Evolutionary conservation across 2,888 invertebrate genomes (phyloP), one percentile per base, ranked within the genome.

Genomic region (Peribatodes rhomboidaria): DNA sequence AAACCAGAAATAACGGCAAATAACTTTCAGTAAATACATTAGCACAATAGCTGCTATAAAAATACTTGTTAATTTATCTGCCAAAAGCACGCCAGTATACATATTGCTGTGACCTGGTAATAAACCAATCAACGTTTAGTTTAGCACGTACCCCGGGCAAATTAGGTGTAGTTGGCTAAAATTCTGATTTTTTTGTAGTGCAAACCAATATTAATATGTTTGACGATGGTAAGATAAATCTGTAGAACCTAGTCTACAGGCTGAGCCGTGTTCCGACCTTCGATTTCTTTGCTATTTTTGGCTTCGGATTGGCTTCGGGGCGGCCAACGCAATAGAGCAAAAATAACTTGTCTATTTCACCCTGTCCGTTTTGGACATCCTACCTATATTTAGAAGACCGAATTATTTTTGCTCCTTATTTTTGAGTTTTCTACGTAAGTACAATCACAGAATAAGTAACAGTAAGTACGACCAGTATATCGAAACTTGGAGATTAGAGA

Each of bases 311-410:
- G 46, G 53, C 53, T 47, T 39, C 31, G 18, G 27, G 53, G 37
- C 20, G 20, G 11, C 41, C 33, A 27, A 50, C 46, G 46, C 35
- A 13, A 20, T 49, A 35, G 13, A 11, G 52, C 6, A 33, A 46
- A 61, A 61, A 61, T 47, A 58, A 50, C 58, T 58, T 31, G 14
- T 47, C 41, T 53, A 27, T 41, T 22, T 54, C 4, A 33, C n/a
- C 20, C 18, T 8, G 20, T 18, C 18, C 20, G 35, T 14, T 49
- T 49, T 31, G 31, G 16, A 14, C 33, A 35, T 44, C 14, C 16
- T 11, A 27, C n/a, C n/a, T 27, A 46, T 35, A 52, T 44, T 44
- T 52, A 52, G 42, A 4, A 9, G 42, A 6, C 11, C 33, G 6
- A 14, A 35, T 11, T 57, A 31, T 14, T 31, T 49, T 49, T 31